Base-by-base conservation (phyloP, 2,888 invertebrate species). In the Pristionchus fissidentatus region DNA sequence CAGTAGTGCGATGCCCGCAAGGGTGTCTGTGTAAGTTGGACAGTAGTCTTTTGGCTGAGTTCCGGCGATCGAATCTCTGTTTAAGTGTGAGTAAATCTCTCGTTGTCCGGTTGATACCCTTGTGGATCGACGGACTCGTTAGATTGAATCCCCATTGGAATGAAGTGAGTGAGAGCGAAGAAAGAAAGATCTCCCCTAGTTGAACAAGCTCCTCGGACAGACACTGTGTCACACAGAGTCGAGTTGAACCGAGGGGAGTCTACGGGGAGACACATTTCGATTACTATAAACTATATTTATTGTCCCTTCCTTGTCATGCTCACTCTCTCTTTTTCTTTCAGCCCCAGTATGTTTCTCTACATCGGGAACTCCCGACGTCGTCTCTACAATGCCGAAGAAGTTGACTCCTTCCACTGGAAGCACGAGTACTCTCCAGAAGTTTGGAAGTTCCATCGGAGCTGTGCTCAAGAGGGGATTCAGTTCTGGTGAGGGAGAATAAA, bases 391-490 rank as follows among this genome's bases (percentile, higher is more conserved):
- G 43, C 3, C 46, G 8, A 81, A 81, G 46, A 43, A 62, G 35
- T 26, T 62, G 22, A 62, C 80, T 46, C 80, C 80, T 4, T 81
- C 80, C n/a, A 41, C 41, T 81, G 62, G 62, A n/a, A 81, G 80
- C n/a, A 81, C 62, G 19, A 46, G 43, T 8, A 81, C 80, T 46
- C 62, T 81, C 10, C 80, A 81, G 41, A 79, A 79, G 57, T 79
- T 79, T 79, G 57, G 73, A 22, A 43, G 41, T 41, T 62, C 62
- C 35, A 75, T 75, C n/a, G 43, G 60, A 38, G 79, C 79, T 43
- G 79, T 43, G 22, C 35, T 79, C 57, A 81, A 81, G 81, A 62
- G 81, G 22, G 81, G 81, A 62, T 66, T 81, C 81, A 81, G 81
- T 66, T 81, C 81, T 1, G 81, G 81, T 81, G 22, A 46, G 55